phyloP scores from a whole-genome alignment of 2,888 invertebrate genomes.

The Meganola albula region DNA sequence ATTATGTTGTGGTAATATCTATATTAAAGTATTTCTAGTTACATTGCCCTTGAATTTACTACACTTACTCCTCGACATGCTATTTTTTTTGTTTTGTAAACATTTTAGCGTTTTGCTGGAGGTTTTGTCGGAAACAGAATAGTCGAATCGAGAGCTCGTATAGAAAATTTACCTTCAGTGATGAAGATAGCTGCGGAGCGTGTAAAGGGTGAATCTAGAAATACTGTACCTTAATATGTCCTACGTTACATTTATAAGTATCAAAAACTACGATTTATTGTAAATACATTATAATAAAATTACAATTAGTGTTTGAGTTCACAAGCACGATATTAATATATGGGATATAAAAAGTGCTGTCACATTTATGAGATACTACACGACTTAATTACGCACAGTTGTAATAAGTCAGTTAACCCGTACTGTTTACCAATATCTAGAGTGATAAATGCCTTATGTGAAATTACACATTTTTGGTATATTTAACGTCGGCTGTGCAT shows the following conservation, averaged over 20 bases:
- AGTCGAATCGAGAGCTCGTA: no score
- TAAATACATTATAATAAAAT: conserved; percentile 16
- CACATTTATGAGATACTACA: background rate
- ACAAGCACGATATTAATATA: conserved; percentile 14
- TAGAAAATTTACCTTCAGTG: no score
- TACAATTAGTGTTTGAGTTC: conserved; percentile 23
- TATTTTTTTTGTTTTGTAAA: no score
- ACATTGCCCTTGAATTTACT: background rate
- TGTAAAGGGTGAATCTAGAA: no score
- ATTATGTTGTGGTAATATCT: conserved; percentile 14
- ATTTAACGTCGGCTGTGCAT: conserved; percentile 8
- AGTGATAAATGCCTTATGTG: background rate
- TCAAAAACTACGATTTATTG: conserved; percentile 29
- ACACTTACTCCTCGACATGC: no score
- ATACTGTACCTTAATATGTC: no score
- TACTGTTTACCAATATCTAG: background rate
- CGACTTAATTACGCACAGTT: background rate
- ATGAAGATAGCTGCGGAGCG: no score
- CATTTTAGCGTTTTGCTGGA: no score
- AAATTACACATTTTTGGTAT: background rate
- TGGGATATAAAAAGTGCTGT: conserved; percentile 9
- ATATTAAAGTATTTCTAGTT: background rate
- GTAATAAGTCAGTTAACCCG: no score
- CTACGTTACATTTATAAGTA: conserved; percentile 24
- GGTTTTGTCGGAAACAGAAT: no score